Percentiles rank a stretch among this genome's conserved stretches.
phyloP scores from a whole-genome alignment of 1,140 invertebrate species.

The Aricia agestis region DNA sequence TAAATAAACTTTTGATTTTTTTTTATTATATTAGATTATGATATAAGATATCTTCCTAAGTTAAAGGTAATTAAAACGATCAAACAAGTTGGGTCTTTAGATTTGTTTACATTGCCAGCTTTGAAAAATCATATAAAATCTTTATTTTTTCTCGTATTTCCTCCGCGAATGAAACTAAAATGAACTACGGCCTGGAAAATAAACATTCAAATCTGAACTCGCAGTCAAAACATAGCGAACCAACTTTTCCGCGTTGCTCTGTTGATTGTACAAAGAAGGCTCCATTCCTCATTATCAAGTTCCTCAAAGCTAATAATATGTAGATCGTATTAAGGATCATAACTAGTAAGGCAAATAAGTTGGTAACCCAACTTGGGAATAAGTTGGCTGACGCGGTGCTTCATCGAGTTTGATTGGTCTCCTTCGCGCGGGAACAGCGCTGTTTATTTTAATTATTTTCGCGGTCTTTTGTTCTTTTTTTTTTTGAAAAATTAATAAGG shows the following conservation, averaged over 20 bases:
- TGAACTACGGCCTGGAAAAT: neutral
- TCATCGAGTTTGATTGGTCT: conserved; percentile 11
- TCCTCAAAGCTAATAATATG: conserved; percentile 38
- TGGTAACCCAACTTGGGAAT: conserved; percentile 56
- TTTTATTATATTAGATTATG: too few relatives aligned
- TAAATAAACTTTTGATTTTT: too few relatives aligned
- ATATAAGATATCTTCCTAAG: too few relatives aligned
- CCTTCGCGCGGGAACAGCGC: conserved; percentile 1
- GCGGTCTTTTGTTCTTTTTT: neutral
- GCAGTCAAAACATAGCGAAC: neutral
- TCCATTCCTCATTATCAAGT: conserved; percentile 1
- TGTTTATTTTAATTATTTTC: conserved; percentile 16
- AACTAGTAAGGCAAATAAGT: conserved; percentile 55
- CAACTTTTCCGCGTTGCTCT: neutral
- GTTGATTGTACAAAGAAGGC: neutral
- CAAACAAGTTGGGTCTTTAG: too few relatives aligned
- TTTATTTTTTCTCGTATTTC: too few relatives aligned
- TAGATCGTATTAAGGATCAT: conserved; percentile 50
- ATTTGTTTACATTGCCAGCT: too few relatives aligned
- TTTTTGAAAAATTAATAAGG: neutral
- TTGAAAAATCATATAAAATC: too few relatives aligned
- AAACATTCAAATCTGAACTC: neutral
- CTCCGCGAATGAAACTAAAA: too few relatives aligned
- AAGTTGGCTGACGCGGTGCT: conserved; percentile 30
- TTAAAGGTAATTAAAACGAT: too few relatives aligned